Percentiles rank a stretch among this genome's conserved stretches.
These are phyloP conservation scores for Acanthis flammea DNA, from an alignment of 2,797 vertebrate genomes.

Conservation along the genomic window DNA sequence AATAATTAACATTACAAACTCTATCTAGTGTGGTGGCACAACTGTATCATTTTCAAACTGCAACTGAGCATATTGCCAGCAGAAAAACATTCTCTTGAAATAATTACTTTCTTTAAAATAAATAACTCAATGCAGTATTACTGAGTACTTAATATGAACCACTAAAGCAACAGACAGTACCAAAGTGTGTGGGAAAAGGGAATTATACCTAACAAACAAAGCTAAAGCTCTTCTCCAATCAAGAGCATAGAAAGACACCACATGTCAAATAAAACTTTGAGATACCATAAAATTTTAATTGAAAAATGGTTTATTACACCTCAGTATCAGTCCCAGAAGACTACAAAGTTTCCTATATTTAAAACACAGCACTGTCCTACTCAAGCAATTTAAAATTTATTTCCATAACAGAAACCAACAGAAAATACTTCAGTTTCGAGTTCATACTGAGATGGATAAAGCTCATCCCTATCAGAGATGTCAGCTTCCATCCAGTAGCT, in stretches of 20 bases:
- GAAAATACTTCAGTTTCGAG: not conserved
- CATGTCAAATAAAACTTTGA: not conserved
- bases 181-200: not conserved
- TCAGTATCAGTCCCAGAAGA: not conserved
- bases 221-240: not conserved
- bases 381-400: not conserved
- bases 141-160: not conserved
- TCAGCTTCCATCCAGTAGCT: not conserved
- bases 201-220: not conserved
- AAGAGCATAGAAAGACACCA: not conserved
- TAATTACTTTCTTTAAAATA: not conserved
- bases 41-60: not conserved
- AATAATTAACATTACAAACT: not conserved
- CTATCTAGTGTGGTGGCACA: not conserved
- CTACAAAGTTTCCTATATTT: not conserved
- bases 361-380: not conserved
- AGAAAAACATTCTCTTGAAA: not conserved
- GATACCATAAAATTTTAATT: not conserved
- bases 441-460: not conserved
- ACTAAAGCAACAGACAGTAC: not conserved
- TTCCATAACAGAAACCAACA: not conserved
- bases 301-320: not conserved
- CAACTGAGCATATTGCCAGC: not conserved
- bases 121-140: not conserved
- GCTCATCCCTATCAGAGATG: not conserved